These are phyloP conservation scores for Drosophila niveifrons DNA, from an alignment of 2,888 invertebrate genomes.

Conservation along the genomic window DNA sequence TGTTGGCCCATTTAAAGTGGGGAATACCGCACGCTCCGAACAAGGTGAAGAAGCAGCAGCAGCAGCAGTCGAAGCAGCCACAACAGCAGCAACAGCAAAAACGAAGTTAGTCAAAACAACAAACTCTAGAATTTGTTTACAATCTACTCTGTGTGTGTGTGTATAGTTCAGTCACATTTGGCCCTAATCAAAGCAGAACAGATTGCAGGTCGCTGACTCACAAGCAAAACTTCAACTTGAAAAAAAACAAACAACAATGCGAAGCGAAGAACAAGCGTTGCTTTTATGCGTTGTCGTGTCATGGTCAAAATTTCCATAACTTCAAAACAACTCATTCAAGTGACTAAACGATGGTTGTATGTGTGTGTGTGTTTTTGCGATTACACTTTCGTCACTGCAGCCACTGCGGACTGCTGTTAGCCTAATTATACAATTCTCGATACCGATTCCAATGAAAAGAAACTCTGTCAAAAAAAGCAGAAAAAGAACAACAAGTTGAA, in stretches of 20 bases:
- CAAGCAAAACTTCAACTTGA: constrained; percentile 15
- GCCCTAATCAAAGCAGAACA: constrained; percentile 74
- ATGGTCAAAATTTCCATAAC: constrained; percentile 77
- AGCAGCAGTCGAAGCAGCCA: too few relatives aligned
- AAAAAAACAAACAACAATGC: constrained; percentile 1
- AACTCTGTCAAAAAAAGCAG: constrained; percentile 54
- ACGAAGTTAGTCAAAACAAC: constrained; percentile 1
- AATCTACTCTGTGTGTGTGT: constrained; percentile 35
- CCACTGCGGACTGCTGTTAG: constrained; percentile 60
- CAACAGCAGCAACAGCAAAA: neutral
- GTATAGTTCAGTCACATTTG: constrained; percentile 70
- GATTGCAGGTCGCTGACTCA: constrained; percentile 62
- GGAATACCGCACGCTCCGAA: constrained; percentile 13
- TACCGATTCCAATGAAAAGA: constrained; percentile 76
- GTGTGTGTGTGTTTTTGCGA: constrained; percentile 48
- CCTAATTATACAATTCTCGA: constrained; percentile 74
- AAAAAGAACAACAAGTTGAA: constrained; percentile 16
- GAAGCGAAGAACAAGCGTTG: constrained; percentile 37
- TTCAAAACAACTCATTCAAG: constrained; percentile 42
- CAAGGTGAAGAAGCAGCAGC: too few relatives aligned
- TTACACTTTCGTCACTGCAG: constrained; percentile 74
- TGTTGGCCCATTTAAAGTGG: constrained; percentile 33
- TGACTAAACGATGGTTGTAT: constrained; percentile 5
- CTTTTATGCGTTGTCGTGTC: constrained; percentile 54
- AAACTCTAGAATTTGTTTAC: constrained; percentile 56